Base-by-base conservation (phyloP, 2,113 vertebrate genomes). In the Platysteira castanea region DNA sequence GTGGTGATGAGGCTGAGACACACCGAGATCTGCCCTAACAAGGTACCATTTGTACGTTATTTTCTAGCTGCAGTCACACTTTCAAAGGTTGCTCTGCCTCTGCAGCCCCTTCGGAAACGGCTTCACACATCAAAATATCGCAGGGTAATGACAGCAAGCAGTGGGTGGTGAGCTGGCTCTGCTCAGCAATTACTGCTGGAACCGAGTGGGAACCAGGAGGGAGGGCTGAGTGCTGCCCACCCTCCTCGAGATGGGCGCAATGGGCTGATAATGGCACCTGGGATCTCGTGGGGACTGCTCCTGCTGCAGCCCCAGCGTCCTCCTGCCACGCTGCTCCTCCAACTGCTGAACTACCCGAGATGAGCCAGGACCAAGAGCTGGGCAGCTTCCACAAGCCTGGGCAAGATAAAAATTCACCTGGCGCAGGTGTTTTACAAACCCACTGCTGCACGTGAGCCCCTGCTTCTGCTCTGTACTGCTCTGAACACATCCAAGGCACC, bases 41-140 rank as follows among this genome's bases (percentile, higher is more conserved):
- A 93, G 90, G 88, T n/a, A 22, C 83, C 35, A 57, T 91, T 90
- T 84, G 76, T 79, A 64, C 18, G 3, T 37, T 94, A 82, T 87
- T 95, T 93, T 84, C 94, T 50, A 87, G 39, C 94, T 83, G 92
- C 95, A 92, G 74, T 84, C 93, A 87, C 95, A 92, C 95, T 87
- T 93, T 87, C 86, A 90, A 95, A 96, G 91, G 83, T 67, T 87
- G 83, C 42, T 95, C 96, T 93, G 84, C 75, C 70, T 86, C 86
- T 69, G 84, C 90, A 71, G 86, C 89, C 88, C 75, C 90, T 96
- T 90, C 1, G 39, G 93, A 95, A 94, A 92, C 1, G 12, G 95
- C 81, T 95, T 93, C 84, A 69, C 95, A 94, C 92, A 87, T 96
- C 84, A 65, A 56, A 82, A 37, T 39, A 67, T 67, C 10, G 39